These are phyloP conservation scores for Periphyllus acericola DNA, from an alignment of 2,888 invertebrate genomes.

Conservation along the genomic window DNA sequence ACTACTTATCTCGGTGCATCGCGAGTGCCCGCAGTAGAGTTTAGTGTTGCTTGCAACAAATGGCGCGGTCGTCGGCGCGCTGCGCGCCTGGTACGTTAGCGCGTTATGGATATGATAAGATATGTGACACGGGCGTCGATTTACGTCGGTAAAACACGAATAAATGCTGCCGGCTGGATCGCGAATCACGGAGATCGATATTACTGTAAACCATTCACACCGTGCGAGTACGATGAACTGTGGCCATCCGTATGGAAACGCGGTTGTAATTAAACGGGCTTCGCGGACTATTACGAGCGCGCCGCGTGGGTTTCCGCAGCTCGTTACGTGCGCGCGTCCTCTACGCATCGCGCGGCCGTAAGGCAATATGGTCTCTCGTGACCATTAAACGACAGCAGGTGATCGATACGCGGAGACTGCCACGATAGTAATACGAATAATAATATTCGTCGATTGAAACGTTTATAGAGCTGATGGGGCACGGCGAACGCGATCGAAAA, in stretches of 20 bases:
- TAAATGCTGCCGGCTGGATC: background rate
- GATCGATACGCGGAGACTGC: too few species aligned
- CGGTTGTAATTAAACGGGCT: slow-evolving; percentile 31
- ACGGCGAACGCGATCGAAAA: too few species aligned
- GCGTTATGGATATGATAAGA: background rate
- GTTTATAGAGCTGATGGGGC: too few species aligned
- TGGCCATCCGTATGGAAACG: background rate
- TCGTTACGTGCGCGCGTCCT: background rate
- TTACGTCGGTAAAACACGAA: background rate
- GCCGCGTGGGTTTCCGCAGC: slow-evolving; percentile 23
- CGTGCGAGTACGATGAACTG: slow-evolving; percentile 26
- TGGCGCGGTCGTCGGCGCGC: background rate
- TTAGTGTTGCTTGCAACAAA: too few species aligned
- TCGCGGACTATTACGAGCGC: slow-evolving; percentile 6
- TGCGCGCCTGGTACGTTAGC: slow-evolving; percentile 14
- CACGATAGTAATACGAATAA: too few species aligned
- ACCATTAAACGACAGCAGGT: too few species aligned
- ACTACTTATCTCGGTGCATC: background rate
- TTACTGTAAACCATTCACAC: slow-evolving; percentile 7
- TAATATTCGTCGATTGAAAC: too few species aligned
- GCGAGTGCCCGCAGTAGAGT: too few species aligned
- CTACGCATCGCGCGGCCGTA: too few species aligned
- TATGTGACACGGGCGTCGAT: background rate
- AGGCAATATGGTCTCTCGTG: too few species aligned
- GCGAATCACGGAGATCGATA: slow-evolving; percentile 31